These are phyloP conservation scores for Carcina quercana DNA, from an alignment of 2,888 invertebrate species.

Conservation along the genomic window DNA sequence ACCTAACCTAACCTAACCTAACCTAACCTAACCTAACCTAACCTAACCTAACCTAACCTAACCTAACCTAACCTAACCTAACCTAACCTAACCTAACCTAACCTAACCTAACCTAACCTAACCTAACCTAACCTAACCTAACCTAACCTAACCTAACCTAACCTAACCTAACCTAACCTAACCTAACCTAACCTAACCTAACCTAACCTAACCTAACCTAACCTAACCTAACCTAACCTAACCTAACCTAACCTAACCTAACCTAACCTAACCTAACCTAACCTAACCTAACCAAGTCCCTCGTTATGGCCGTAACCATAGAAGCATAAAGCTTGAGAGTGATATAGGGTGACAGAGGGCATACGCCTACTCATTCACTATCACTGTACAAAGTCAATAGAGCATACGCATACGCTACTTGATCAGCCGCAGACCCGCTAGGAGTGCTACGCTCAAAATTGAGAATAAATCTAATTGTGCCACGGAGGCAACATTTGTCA, in stretches of 20 bases:
- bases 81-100: slow-evolving; percentile 7
- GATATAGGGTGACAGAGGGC: background rate
- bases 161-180: slow-evolving; percentile 7
- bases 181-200: slow-evolving; percentile 7
- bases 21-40: slow-evolving; percentile 7
- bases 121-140: slow-evolving; percentile 7
- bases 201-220: slow-evolving; percentile 7
- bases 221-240: slow-evolving; percentile 7
- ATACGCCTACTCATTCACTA: background rate
- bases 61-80: slow-evolving; percentile 7
- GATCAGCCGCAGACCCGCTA: background rate
- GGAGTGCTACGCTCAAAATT: background rate
- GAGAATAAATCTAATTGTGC: background rate
- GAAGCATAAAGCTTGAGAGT: background rate
- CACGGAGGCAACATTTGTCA: no score
- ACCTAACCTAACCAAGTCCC: slow-evolving; percentile 8
- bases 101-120: slow-evolving; percentile 7
- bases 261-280: slow-evolving; percentile 7
- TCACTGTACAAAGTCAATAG: no score
- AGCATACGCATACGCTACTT: background rate
- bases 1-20: slow-evolving; percentile 5
- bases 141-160: slow-evolving; percentile 7
- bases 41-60: slow-evolving; percentile 7
- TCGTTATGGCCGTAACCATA: slow-evolving; percentile 7
- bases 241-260: slow-evolving; percentile 7